phyloP scores from a whole-genome alignment of 2,797 vertebrate species.

The Arrhamphus sclerolepis region DNA sequence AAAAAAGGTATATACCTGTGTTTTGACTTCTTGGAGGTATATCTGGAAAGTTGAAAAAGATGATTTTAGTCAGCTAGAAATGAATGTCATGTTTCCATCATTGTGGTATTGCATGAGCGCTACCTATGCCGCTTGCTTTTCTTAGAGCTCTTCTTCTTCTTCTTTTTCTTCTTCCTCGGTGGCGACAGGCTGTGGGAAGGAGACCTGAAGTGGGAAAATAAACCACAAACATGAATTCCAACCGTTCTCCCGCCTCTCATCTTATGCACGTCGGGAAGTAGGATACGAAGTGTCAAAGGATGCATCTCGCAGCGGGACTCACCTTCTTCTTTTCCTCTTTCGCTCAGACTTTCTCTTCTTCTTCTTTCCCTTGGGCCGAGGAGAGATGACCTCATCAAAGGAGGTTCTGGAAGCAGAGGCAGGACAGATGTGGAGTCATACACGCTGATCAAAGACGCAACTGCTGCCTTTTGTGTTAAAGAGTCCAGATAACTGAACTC shows the following conservation, averaged over 20 bases:
- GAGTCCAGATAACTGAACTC: neutral
- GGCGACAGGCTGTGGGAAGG: conserved; percentile 90
- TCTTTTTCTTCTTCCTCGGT: conserved; percentile 95
- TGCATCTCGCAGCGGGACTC: conserved; percentile 18
- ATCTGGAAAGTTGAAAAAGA: conserved; percentile 76
- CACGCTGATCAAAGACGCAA: neutral
- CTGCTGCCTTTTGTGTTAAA: neutral
- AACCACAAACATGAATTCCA: neutral
- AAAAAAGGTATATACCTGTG: conserved; percentile 83
- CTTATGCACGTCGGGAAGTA: too few species aligned
- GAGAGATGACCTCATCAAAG: conserved; percentile 70
- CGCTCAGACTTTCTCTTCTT: conserved; percentile 93
- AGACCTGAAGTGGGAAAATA: conserved; percentile 77
- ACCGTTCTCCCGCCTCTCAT: neutral
- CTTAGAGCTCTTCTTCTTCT: conserved; percentile 96
- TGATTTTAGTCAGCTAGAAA: conserved; percentile 15
- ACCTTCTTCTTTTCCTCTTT: conserved; percentile 93
- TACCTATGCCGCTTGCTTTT: conserved; percentile 93
- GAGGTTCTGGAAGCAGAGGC: conserved; percentile 68
- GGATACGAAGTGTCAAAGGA: too few species aligned
- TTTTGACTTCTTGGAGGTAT: conserved; percentile 92
- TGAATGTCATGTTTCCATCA: neutral
- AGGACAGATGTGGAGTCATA: conserved; percentile 13
- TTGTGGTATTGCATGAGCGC: neutral
- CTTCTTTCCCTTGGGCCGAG: conserved; percentile 85